Evolutionary conservation across 2,113 vertebrate genomes (phyloP).

Genomic region (Orycteropus afer): DNA sequence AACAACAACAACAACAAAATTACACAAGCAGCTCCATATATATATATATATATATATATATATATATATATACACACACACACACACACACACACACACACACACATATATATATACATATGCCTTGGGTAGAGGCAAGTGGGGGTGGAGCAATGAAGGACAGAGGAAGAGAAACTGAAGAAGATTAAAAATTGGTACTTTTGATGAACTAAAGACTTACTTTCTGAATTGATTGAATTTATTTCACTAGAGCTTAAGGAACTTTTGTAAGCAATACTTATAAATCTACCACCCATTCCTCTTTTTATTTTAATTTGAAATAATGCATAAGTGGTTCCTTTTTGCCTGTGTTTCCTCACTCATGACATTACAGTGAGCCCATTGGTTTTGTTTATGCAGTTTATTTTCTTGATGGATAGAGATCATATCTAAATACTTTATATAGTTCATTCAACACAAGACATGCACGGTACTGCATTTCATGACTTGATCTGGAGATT

Average conservation of each 20-base stretch:
- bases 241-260: neutral
- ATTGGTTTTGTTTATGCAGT: neutral
- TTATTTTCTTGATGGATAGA: neutral
- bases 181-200: neutral
- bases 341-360: neutral
- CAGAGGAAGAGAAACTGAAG: neutral
- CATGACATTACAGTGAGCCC: neutral
- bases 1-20: neutral
- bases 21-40: neutral
- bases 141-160: accelerated
- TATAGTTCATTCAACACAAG: neutral
- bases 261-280: neutral
- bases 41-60: too few species aligned
- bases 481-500: neutral
- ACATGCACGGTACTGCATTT: neutral
- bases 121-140: neutral
- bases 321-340: neutral
- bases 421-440: neutral
- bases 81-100: too few species aligned
- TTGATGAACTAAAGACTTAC: neutral
- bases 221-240: neutral
- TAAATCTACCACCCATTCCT: neutral
- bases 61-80: too few species aligned
- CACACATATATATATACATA: too few species aligned
- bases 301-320: conserved; percentile 11